A percentile compares a stretch with the other conserved stretches of the same genome.
Conservation (phyloP, 2,888 invertebrate genomes). For the Troides oblongomaculatus region DNA sequence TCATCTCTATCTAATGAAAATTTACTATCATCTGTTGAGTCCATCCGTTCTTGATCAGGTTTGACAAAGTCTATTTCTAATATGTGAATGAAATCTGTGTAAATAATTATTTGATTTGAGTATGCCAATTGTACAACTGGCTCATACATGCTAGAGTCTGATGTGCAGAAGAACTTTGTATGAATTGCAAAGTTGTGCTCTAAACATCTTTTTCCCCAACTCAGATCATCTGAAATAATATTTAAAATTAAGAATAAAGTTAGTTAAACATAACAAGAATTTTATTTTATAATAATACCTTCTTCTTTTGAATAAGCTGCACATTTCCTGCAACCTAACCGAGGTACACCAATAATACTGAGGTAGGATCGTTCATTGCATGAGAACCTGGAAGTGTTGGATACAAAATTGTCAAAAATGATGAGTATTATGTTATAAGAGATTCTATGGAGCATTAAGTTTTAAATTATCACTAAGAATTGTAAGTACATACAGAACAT, state of each 20-base stretch:
- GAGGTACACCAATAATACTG: conserved; percentile 80
- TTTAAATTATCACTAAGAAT: too few relatives aligned
- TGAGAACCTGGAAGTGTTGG: conserved; percentile 59
- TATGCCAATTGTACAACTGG: conserved; percentile 85
- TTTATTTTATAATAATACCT: conserved; percentile 49
- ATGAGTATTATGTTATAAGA: too few relatives aligned
- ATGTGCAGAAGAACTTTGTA: conserved; percentile 94
- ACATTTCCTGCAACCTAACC: conserved; percentile 82
- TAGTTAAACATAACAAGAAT: not conserved
- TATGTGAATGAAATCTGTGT: conserved; percentile 92
- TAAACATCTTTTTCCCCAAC: conserved; percentile 86
- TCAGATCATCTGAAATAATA: conserved; percentile 66
- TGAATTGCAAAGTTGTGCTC: conserved; percentile 95
- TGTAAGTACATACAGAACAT: too few relatives aligned
- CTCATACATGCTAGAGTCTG: conserved; percentile 89
- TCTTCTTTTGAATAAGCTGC: conserved; percentile 74
- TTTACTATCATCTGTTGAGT: conserved; percentile 57
- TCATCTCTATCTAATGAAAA: conserved; percentile 62
- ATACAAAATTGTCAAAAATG: not conserved
- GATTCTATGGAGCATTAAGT: not conserved
- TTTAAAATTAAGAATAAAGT: not conserved
- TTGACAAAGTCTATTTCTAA: conserved; percentile 81
- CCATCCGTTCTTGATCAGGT: conserved; percentile 59
- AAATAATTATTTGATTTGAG: conserved; percentile 88
- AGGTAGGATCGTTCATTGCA: conserved; percentile 75